phyloP scores from a whole-genome alignment of 2,888 invertebrate genomes.

The Campoplex capitator region DNA sequence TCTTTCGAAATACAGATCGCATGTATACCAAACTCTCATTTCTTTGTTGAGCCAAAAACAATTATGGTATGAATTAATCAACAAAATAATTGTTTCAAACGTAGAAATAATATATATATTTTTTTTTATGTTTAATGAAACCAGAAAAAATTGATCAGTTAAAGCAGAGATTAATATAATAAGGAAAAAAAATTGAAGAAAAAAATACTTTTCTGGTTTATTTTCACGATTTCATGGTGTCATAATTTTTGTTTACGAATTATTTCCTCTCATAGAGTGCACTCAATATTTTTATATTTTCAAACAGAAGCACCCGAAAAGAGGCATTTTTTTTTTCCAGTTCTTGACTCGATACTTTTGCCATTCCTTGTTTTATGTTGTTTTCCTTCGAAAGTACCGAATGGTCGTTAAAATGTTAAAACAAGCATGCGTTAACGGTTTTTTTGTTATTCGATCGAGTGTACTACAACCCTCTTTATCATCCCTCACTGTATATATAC shows the following conservation, averaged over 20 bases:
- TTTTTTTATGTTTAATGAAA: background rate
- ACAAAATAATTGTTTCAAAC: background rate
- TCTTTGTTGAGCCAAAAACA: background rate
- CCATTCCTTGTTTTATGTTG: slow-evolving; percentile 17
- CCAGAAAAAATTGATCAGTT: background rate
- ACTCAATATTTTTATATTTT: slow-evolving; percentile 8
- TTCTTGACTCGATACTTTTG: slow-evolving; percentile 24
- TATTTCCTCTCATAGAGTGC: slow-evolving; percentile 1
- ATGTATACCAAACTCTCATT: background rate
- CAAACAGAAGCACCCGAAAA: slow-evolving; percentile 18
- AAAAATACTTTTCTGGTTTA: background rate
- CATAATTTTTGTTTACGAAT: background rate
- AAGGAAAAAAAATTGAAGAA: background rate
- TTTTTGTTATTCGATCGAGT: slow-evolving; percentile 47
- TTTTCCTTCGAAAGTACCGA: slow-evolving; percentile 29
- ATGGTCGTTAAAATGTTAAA: slow-evolving; percentile 52
- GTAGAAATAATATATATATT: background rate
- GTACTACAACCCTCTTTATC: slow-evolving; percentile 21
- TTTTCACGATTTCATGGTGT: background rate
- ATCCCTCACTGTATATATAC: slow-evolving; percentile 34
- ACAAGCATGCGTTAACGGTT: slow-evolving; percentile 47
- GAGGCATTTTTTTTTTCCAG: slow-evolving; percentile 12
- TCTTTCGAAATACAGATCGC: background rate
- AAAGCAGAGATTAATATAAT: background rate
- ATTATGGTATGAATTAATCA: background rate